A percentile compares a stretch with the other conserved stretches of the same genome.
These are phyloP conservation scores for Neoitamus cyanurus DNA, from an alignment of 2,888 invertebrate genomes.

Conservation along the genomic window DNA sequence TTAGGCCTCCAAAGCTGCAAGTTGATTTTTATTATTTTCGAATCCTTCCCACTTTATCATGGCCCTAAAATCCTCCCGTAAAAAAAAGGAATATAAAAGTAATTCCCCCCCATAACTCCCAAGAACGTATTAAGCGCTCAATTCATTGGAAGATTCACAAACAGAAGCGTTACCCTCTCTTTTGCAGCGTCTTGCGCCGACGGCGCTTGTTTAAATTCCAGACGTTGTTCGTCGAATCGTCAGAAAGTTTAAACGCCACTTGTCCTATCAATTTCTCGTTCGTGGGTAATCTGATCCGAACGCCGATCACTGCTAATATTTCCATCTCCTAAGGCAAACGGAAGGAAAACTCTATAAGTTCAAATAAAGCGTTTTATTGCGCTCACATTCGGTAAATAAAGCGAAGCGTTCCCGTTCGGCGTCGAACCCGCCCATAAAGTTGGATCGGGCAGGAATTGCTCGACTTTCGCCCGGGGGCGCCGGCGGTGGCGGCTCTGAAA, in stretches of 20 bases:
- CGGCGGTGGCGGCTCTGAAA: background rate
- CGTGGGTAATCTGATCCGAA: background rate
- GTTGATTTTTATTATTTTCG: background rate
- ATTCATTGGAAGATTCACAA: background rate
- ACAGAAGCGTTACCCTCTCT: background rate
- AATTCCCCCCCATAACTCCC: background rate
- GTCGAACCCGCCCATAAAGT: background rate
- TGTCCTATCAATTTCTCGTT: conserved; percentile 9
- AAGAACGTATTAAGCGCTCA: background rate
- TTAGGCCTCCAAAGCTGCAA: background rate
- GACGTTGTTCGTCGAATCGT: background rate
- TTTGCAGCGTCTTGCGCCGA: background rate
- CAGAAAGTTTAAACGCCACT: conserved; percentile 12
- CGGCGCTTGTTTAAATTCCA: background rate
- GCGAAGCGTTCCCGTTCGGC: background rate
- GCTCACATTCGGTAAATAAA: conserved; percentile 13
- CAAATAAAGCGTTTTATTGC: conserved; percentile 28
- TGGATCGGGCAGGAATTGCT: background rate
- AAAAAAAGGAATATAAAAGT: background rate
- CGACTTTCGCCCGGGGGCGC: background rate
- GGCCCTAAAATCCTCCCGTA: background rate
- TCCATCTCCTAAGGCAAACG: background rate
- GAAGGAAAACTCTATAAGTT: background rate
- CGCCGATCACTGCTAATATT: background rate
- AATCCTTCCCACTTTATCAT: conserved; percentile 5